Evolutionary conservation across 2,113 vertebrate species (phyloP), one percentile per base, ranked within the genome.

Genomic region (Gallinago jamesoni): DNA sequence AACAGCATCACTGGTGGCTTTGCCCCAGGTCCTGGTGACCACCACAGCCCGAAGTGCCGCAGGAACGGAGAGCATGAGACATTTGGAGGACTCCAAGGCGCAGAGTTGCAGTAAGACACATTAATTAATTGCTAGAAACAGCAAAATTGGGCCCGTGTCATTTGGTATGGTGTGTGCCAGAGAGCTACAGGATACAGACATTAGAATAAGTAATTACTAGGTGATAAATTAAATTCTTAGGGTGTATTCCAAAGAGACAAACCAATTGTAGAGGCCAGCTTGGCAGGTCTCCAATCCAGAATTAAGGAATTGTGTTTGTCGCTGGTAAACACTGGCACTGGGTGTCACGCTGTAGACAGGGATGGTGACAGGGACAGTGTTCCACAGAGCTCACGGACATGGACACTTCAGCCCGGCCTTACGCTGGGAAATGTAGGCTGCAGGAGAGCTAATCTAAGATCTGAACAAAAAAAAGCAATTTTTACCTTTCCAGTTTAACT

Each of bases 391-490:
- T 3, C 7, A 7, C 5, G 43, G 45, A 10, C 12, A 2, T 9
- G 1, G 33, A 15, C 4, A 1, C 20, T 20, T 27, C 45, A 28
- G 47, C 53, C 57, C 14, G 53, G 33, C 50, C 33, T 47, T 6
- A 4, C 1, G 2, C 1, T 6, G 47, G 13, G 13, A 23, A 17
- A 16, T 0, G 1, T 0, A 24, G 18, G 19, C 78, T 45, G 55
- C 35, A 16, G 52, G 23, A 3, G 6, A 47, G n/a, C 62, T 52
- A 2, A 8, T 22, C 47, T 12, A 45, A 45, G 35, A 14, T 45
- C 25, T 10, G 24, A 27, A 14, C 5, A n/a, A n/a, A n/a, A n/a
- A 45, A 69, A 43, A 55, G 30, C 37, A 35, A 5, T 24, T 41
- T 52, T 47, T 60, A 30, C 55, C 20, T 69, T 84, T 47, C 9